phyloP scores from a whole-genome alignment of 2,888 invertebrate genomes.

The Fissipunctia ypsillon region DNA sequence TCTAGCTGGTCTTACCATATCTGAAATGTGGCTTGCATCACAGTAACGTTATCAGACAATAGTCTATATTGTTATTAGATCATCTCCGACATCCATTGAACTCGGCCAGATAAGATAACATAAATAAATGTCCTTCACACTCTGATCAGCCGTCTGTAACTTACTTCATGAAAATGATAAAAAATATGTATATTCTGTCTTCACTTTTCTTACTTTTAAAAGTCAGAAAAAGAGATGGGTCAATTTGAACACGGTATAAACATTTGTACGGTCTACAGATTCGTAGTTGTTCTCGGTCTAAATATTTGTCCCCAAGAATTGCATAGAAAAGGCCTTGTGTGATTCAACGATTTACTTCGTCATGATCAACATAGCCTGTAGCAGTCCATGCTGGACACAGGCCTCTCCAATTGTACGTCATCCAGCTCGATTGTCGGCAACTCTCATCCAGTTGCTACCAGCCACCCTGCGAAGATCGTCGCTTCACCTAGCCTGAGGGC shows the following conservation, averaged over 20 bases:
- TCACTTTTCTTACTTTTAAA: neutral
- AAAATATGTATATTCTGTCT: neutral
- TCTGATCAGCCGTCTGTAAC: neutral
- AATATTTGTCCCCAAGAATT: neutral
- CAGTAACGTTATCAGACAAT: neutral
- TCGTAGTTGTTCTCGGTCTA: neutral
- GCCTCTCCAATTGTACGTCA: too few relatives aligned
- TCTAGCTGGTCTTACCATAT: neutral
- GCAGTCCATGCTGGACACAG: too few relatives aligned
- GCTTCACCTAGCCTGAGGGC: too few relatives aligned
- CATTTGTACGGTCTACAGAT: neutral
- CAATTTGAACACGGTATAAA: neutral
- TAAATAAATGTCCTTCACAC: neutral
- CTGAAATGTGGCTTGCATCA: neutral
- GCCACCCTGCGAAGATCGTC: too few relatives aligned
- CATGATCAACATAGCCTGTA: too few relatives aligned
- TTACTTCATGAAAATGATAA: neutral
- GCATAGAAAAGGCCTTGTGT: neutral
- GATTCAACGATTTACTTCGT: neutral
- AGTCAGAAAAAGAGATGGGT: neutral
- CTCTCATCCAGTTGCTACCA: too few relatives aligned
- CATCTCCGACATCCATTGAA: conserved; percentile 21
- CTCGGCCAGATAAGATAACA: conserved; percentile 15
- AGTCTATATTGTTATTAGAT: neutral
- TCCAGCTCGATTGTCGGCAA: too few relatives aligned